Conservation (phyloP, 2,113 vertebrate species). For the Phoenicopterus ruber region DNA sequence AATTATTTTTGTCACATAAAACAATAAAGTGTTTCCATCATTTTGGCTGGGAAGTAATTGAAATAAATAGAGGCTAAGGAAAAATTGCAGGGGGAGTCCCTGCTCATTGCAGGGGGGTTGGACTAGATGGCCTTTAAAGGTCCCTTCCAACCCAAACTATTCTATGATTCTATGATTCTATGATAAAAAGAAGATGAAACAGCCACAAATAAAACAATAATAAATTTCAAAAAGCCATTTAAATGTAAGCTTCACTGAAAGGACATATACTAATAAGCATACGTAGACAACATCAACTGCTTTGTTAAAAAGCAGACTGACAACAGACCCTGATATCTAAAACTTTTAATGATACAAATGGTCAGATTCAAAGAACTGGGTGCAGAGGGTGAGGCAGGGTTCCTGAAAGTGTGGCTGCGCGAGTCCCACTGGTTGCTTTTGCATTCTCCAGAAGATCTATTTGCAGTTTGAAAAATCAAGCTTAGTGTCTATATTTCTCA, state of each 20-base stretch:
- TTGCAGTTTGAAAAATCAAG: neutral
- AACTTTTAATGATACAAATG: neutral
- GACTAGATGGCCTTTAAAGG: too few relatives aligned
- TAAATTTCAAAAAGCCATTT: neutral
- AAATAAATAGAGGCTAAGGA: neutral
- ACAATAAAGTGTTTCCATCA: neutral
- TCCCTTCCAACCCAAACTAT: too few relatives aligned
- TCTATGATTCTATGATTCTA: too few relatives aligned
- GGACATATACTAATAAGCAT: neutral
- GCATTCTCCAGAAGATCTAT: neutral
- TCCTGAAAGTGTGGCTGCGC: neutral
- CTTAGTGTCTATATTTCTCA: neutral
- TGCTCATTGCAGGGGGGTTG: too few relatives aligned
- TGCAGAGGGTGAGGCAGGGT: neutral
- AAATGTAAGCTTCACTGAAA: neutral
- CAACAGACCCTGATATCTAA: neutral
- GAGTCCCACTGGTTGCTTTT: neutral
- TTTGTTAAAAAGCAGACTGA: neutral
- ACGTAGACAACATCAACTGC: neutral
- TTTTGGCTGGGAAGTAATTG: neutral
- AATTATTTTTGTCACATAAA: neutral
- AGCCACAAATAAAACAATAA: neutral
- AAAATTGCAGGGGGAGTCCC: too few relatives aligned
- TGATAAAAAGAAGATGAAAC: neutral
- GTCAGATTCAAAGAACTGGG: neutral